Base-by-base conservation (phyloP, 2,113 vertebrate genomes). In the Zosterops japonicus region DNA sequence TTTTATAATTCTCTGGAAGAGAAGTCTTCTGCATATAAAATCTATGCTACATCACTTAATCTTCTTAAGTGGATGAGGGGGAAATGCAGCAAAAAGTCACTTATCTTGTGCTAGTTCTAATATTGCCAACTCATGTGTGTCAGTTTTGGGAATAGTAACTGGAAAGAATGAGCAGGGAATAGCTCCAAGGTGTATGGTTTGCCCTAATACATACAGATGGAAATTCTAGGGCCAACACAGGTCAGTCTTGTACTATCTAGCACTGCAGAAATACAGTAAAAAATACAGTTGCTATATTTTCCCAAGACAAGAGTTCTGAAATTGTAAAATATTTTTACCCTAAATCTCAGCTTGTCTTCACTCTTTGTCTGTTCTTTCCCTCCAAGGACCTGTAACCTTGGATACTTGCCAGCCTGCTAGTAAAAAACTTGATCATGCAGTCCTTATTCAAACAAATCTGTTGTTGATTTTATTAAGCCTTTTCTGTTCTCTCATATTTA, bases 401-500 rank as follows among this genome's bases (percentile, higher is more conserved):
- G 61, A 72, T 55, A 64, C 13, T 75, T 94, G 35, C 53, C 87
- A 94, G 28, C 6, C 28, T 89, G 31, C 23, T 39, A 60, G 65
- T 61, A 75, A 95, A 95, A 78, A 87, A 82, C n/a, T 31, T 87
- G 81, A 84, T 87, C 56, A 24, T 61, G n/a, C 11, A 60, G n/a
- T 61, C 77, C 46, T 89, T 93, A 79, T 68, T 84, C 70, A 95
- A 92, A 89, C 31, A 95, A 87, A 89, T 87, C 44, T 71, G 33
- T 55, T 94, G 69, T 61, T 82, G 69, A 47, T 68, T 89, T 82
- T 76, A 64, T 93, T 89, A 88, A 88, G 53, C 55, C 21, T 80
- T 8, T 77, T 86, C 67, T 88, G 36, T 17, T 61, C 18, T 55
- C 6, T 80, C 31, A 5, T 82, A 75, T 75, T 95, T 91, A 81